Conservation (phyloP, 2,888 invertebrate genomes). For the Melikaiella ostensackeni region DNA sequence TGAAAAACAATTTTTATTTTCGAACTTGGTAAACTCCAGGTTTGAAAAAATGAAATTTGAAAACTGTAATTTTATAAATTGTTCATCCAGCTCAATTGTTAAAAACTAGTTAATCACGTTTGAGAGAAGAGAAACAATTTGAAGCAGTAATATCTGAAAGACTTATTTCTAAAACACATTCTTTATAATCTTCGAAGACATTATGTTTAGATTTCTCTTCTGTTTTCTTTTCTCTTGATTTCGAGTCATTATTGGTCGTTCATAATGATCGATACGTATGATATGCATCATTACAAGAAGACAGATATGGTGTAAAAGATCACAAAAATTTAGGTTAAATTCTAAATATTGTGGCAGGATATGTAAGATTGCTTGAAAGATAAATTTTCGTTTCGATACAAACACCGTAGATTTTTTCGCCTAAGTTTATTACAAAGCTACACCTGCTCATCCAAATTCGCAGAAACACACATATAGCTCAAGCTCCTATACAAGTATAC, state of each 20-base stretch:
- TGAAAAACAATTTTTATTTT: not conserved
- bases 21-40: not conserved
- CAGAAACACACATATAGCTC: constrained; percentile 9
- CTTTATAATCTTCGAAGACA: not conserved
- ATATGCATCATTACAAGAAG: constrained; percentile 37
- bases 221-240: not conserved
- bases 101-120: not conserved
- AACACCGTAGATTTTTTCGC: constrained; percentile 22
- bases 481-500: constrained; percentile 17
- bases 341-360: constrained; percentile 30
- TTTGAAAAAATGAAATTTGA: not conserved
- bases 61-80: not conserved
- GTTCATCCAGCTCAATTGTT: not conserved
- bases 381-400: constrained; percentile 28
- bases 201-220: not conserved
- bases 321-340: constrained; percentile 17
- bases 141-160: constrained; percentile 1
- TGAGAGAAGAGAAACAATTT: constrained; percentile 9
- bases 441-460: constrained; percentile 4
- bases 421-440: constrained; percentile 34
- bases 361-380: constrained; percentile 22
- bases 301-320: constrained; percentile 18
- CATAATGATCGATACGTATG: constrained; percentile 19
- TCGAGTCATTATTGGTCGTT: constrained; percentile 17
- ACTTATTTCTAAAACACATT: constrained; percentile 4